Evolutionary conservation across 2,113 vertebrate genomes (phyloP), one percentile per base, ranked within the genome.

Genomic region (Smithornis capensis): DNA sequence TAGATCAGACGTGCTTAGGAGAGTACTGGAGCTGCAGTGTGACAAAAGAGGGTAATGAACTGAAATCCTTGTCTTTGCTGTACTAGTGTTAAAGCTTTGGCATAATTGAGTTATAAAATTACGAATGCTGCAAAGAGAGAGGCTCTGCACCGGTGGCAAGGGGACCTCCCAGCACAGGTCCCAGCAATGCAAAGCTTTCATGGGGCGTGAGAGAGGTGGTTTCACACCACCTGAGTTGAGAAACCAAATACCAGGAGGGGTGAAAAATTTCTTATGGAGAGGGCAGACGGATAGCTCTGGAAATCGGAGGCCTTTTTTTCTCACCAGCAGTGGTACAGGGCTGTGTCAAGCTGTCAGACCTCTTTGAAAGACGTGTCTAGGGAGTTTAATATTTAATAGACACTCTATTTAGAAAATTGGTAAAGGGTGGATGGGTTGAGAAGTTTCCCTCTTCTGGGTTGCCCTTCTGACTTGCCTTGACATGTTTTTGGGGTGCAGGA

Each of bases 151-250:
- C 5, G 4, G 6, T 78, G 47, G 45, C 74, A 68, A 8, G 88
- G 38, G 29, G 33, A 21, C 23, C 21, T 55, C 29, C 35, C 79
- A 50, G 68, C 55, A 27, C 11, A 19, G 47, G 63, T 74, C 33
- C 19, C 4, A 9, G 12, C 65, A 50, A 35, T 7, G 22, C 52
- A 71, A 14, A 28, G 11, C 15, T 33, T 21, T 78, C 0, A 0
- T 25, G 75, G 59, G 50, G 11, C 40, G 6, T 14, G 19, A 67
- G 76, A 57, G 12, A 47, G 57, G 6, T 42, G 29, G 38, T 56
- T 83, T 13, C 50, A 16, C 10, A 1, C 50, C 21, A 37, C 2
- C 2, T 63, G 67, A 28, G 14, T 11, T 65, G 56, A 45, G 67
- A 42, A 57, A 28, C 33, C 19, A 33, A 19, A 50, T 77, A 53